Conservation (phyloP, 2,797 vertebrate genomes). For the Vireo griseus region DNA sequence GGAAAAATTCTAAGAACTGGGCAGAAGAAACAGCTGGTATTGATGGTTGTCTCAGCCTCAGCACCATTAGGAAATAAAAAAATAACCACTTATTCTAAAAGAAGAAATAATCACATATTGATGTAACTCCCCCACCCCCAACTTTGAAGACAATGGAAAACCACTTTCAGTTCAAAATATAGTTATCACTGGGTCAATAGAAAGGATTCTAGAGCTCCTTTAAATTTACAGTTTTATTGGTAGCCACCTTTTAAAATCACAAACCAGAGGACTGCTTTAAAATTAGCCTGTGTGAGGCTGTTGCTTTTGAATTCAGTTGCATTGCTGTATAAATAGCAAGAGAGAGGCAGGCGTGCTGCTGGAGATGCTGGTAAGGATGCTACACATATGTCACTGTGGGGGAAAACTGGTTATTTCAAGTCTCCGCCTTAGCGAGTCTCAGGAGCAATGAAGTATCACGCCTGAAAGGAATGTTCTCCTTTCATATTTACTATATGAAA, state of each 20-base stretch:
- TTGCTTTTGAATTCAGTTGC: background rate
- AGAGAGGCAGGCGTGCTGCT: conserved; percentile 2
- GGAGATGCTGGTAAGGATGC: conserved; percentile 21
- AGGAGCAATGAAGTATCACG: background rate
- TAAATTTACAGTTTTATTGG: background rate
- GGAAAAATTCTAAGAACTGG: background rate
- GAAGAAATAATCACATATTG: background rate
- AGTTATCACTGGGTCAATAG: background rate
- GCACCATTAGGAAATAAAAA: background rate
- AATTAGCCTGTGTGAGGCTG: background rate
- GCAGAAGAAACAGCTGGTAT: background rate
- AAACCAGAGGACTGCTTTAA: conserved; percentile 9
- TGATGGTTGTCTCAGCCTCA: background rate
- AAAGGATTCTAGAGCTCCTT: background rate
- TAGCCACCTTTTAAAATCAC: background rate
- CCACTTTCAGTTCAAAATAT: background rate
- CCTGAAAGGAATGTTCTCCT: background rate
- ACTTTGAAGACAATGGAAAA: background rate
- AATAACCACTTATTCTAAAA: background rate
- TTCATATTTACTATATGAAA: background rate
- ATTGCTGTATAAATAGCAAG: conserved; percentile 22
- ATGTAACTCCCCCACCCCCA: background rate
- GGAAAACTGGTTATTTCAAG: conserved; percentile 36
- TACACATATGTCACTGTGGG: conserved; percentile 18
- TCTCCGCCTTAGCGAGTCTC: background rate